Base-by-base conservation (phyloP, 2,113 vertebrate genomes). In the Abramis brama region DNA sequence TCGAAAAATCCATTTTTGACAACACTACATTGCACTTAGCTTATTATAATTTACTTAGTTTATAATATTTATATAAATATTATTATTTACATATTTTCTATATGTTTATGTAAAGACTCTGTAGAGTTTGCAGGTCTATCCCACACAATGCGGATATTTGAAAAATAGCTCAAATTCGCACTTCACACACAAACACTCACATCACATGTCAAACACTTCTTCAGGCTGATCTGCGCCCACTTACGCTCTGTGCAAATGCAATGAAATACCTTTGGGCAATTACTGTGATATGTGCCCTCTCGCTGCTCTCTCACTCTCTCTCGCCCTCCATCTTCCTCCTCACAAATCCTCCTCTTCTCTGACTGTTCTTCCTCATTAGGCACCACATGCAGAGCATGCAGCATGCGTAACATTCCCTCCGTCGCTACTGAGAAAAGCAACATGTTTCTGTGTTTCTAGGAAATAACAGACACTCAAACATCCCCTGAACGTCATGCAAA, bases 341-440 rank as follows among this genome's bases (percentile, higher is more conserved):
- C 71, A n/a, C 50, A 15, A 64, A 2, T 64, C 33, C 59, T 25
- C 50, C 57, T 82, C 79, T 75, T 79, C 83, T n/a, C 74, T 85
- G 60, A 84, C 86, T 83, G 59, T 43, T 55, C 84, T 66, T 85
- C 47, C 91, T 94, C 92, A 94, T 94, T 94, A 95, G 87, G 86
- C 85, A 79, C 84, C 89, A 91, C 89, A 93, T 88, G 87, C 77
- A 75, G 89, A 88, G 90, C 89, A 89, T 87, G 87, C 89, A 83
- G 88, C 83, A 84, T 23, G 88, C 77, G 89, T 88, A 89, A 88
- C 85, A 86, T 85, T 89, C 85, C 80, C 90, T 86, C 83, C 59
- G 30, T 68, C 77, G 85, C 70, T 89, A 91, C 90, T 68, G 83
- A 90, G 88, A 91, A 89, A 88, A 91, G 90, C 91, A 91, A 74